Evolutionary conservation across 2,888 invertebrate species (phyloP), one percentile per base, ranked within the genome.

Genomic region (Leptodirus hochenwartii): DNA sequence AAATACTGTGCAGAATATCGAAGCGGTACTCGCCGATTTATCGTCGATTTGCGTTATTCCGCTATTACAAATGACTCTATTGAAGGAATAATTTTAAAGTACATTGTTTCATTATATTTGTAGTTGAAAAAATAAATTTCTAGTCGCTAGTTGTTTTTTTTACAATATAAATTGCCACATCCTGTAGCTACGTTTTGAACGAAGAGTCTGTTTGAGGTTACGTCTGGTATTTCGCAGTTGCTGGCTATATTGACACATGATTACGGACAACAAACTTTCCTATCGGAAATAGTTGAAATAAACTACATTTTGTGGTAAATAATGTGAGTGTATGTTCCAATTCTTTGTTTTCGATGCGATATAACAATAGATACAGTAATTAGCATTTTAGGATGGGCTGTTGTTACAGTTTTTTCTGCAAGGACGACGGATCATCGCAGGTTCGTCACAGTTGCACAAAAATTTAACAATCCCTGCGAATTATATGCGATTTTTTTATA

Each of bases 1-100:
- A 2, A 64, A 66, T 38, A 78, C 75, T 0, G 54, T 81, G 32
- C 79, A 80, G 42, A 78, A 71, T 43, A 73, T 87, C 5, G 87
- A 88, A 64, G 79, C 84, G 3, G 79, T 88, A 22, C 51, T 90
- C 22, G 81, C 85, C 0, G 88, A 90, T 54, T 58, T 90, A 27
- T 87, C 87, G 1, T 84, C 87, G 0, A 68, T 90, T 34, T 73
- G 78, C 40, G 81, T 88, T 1, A 68, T 88, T 53, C 82, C 88
- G 2, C 58, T 90, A 22, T 56, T 90, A 34, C 85, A 87, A 51
- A 58, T 85, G 44, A 72, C 79, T 15, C 57, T 88, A 22, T 66
- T 81, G 51, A 74, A 66, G 43, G 71, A 73, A 44, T 67, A 47
- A 25, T 15, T 3, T 16, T 27, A 10, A 4, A 15, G 15, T 6